These are phyloP conservation scores for Podarcis lilfordi DNA, from an alignment of 2,797 vertebrate genomes.

Conservation along the genomic window DNA sequence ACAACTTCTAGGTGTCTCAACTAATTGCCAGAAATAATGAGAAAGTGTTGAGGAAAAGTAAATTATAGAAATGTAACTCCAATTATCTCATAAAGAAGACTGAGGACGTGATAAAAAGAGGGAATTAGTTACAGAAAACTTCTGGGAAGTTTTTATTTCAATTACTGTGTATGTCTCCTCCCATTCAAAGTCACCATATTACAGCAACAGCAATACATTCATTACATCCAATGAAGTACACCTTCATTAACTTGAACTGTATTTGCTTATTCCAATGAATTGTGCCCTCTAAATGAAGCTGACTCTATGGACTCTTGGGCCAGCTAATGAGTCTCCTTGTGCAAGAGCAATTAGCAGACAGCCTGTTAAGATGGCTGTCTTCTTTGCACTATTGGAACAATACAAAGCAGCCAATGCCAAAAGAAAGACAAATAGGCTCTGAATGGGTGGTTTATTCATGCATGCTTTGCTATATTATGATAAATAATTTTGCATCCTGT, in stretches of 20 bases:
- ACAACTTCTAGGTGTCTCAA: background rate
- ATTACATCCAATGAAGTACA: background rate
- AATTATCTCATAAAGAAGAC: background rate
- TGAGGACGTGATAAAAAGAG: background rate
- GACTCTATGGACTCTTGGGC: background rate
- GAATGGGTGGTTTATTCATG: slow-evolving; percentile 13
- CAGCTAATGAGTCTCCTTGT: background rate
- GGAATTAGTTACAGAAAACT: background rate
- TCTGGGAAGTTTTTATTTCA: background rate
- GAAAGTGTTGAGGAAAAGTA: background rate
- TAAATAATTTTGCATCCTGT: slow-evolving; percentile 24
- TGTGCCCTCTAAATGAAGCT: background rate
- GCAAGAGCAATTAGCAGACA: background rate
- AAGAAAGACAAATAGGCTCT: background rate
- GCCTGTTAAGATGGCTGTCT: background rate
- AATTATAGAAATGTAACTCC: background rate
- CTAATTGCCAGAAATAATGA: slow-evolving; percentile 4
- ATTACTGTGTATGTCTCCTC: background rate
- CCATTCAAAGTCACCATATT: background rate
- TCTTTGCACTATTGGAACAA: slow-evolving; percentile 5
- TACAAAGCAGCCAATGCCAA: slow-evolving; percentile 4
- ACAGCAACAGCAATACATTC: background rate
- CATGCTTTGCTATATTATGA: slow-evolving; percentile 11
- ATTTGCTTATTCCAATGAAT: background rate
- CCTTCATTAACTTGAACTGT: background rate